Conservation (phyloP, 2,888 invertebrate species). For the Galeopsomyia nigrocyanea region DNA sequence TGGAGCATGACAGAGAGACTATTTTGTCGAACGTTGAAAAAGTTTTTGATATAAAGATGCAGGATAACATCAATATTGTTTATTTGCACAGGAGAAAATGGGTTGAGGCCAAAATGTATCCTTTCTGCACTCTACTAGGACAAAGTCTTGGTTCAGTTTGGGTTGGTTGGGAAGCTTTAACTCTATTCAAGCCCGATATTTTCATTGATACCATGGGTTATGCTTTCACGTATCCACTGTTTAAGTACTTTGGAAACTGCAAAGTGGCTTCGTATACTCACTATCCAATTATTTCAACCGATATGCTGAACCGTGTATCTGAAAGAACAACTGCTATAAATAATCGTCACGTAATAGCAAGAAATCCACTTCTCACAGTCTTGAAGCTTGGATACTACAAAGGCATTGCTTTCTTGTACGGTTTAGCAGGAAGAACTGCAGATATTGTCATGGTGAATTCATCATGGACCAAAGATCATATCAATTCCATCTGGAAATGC, state of each 20-base stretch:
- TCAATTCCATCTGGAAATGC: constrained; percentile 82
- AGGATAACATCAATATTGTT: constrained; percentile 81
- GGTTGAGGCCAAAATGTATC: constrained; percentile 89
- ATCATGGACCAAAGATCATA: constrained; percentile 95
- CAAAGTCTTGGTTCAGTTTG: constrained; percentile 92
- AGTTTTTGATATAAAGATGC: constrained; percentile 80
- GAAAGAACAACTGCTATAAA: constrained; percentile 82
- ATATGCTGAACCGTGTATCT: constrained; percentile 90
- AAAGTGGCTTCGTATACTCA: constrained; percentile 92
- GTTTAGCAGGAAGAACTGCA: constrained; percentile 83
- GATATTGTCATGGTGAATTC: constrained; percentile 96
- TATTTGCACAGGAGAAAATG: constrained; percentile 80
- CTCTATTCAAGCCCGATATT: constrained; percentile 87
- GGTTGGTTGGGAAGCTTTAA: constrained; percentile 90
- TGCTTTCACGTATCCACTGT: constrained; percentile 93
- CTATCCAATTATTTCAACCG: constrained; percentile 94
- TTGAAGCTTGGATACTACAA: constrained; percentile 90
- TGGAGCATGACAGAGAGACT: constrained; percentile 80
- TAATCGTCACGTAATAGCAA: constrained; percentile 85
- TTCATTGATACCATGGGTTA: constrained; percentile 96
- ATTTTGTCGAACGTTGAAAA: constrained; percentile 85
- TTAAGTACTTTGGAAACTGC: constrained; percentile 87
- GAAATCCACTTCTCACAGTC: constrained; percentile 84
- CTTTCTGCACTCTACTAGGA: constrained; percentile 89
- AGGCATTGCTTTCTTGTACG: constrained; percentile 89